phyloP scores from a whole-genome alignment of 1,140 invertebrate species.

The Batillaria attramentaria region DNA sequence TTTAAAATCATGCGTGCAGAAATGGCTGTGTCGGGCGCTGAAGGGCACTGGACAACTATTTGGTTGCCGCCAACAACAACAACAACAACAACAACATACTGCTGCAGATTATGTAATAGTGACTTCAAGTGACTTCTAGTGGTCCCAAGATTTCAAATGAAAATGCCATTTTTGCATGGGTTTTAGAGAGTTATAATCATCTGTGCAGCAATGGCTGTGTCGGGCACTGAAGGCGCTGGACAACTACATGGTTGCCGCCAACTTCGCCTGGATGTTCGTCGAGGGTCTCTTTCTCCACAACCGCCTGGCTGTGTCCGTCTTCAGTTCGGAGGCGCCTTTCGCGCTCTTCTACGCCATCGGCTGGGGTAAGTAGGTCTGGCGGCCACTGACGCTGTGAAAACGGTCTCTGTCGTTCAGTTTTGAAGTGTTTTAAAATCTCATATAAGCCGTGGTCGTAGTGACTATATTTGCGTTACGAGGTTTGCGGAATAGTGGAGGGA shows the following conservation, averaged over 20 bases:
- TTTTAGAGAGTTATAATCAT: no score
- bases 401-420: no score
- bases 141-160: no score
- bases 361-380: constrained; percentile 62
- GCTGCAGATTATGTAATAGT: background rate
- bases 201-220: constrained; percentile 79
- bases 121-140: no score
- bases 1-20: no score
- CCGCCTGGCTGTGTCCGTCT: constrained; percentile 65
- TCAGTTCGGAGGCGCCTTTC: constrained; percentile 66
- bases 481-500: background rate
- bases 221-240: constrained; percentile 80
- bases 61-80: background rate
- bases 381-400: background rate
- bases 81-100: constrained; percentile 1
- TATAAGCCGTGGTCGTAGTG: no score
- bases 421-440: no score
- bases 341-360: constrained; percentile 67
- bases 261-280: constrained; percentile 87
- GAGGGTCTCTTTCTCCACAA: constrained; percentile 86
- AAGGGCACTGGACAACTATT: no score
- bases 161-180: no score
- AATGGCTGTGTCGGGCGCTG: no score
- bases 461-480: no score
- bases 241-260: constrained; percentile 83